Evolutionary conservation across 2,888 invertebrate species (phyloP), one percentile per base, ranked within the genome.

Genomic region (Heteromyza rotundicornis): DNA sequence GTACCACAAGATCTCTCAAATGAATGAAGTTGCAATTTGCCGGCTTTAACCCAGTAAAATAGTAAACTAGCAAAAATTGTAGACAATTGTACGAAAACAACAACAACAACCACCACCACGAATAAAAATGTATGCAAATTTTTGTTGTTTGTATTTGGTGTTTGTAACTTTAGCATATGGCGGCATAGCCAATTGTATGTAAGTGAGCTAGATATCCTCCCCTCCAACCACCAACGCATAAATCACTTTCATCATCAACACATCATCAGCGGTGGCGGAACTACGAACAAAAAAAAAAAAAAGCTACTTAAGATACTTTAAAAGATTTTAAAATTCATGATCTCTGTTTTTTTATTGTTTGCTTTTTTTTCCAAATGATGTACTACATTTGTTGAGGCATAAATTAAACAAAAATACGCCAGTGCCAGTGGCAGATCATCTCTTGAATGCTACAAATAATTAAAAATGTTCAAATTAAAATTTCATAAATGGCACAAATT

Each of bases 191-290:
- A 40, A 40, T 40, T 40, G 8, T 40, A 40, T 40, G 40, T n/a
- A 40, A 40, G 14, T 40, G 40, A 40, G 14, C 14, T 7, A 40
- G 5, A 7, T n/a, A 40, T 40, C 40, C 32, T 5, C 12, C 32
- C 12, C n/a, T 5, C 27, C 5, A 27, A 27, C 5, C 7, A 58
- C 44, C 57, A 56, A 27, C 19, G 68, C 68, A 70, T 65, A 72
- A 74, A 74, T 74, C 74, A 74, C 75, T 74, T 74, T 74, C 74
- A 72, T 74, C 74, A 72, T 71, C 73, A 59, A n/a, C n/a, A n/a
- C n/a, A n/a, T n/a, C n/a, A n/a, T n/a, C n/a, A n/a, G n/a, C n/a
- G n/a, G n/a, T n/a, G n/a, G n/a, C n/a, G n/a, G n/a, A n/a, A n/a
- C n/a, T n/a, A n/a, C n/a, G n/a, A n/a, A n/a, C n/a, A n/a, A n/a